These are phyloP conservation scores for Charadrius vociferus DNA, from an alignment of 2,113 vertebrate genomes.

Conservation along the genomic window DNA sequence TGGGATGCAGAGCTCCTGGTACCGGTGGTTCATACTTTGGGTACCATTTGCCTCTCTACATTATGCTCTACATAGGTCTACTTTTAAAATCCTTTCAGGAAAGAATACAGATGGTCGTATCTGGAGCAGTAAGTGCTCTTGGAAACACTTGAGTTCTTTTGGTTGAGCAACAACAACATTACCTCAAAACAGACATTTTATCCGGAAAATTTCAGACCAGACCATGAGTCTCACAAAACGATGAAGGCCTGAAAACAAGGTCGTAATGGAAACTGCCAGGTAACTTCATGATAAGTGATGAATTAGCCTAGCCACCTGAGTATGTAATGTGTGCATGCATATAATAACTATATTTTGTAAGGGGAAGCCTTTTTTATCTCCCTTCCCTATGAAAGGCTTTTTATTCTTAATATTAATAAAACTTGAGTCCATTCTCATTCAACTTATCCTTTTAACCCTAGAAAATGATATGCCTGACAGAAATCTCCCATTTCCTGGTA, in stretches of 20 bases:
- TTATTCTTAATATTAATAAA: background rate
- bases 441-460: background rate
- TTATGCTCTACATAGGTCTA: background rate
- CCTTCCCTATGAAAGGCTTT: background rate
- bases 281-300: background rate
- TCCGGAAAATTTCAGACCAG: background rate
- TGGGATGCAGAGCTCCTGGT: background rate
- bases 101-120: background rate
- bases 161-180: background rate
- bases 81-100: background rate
- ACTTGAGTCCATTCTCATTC: background rate
- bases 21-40: background rate
- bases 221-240: background rate
- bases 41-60: background rate
- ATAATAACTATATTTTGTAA: background rate
- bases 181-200: background rate
- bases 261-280: background rate
- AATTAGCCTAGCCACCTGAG: background rate
- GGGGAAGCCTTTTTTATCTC: background rate
- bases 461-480: background rate
- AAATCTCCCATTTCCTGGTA: background rate
- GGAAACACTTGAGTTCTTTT: background rate
- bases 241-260: background rate
- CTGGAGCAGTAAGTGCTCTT: background rate
- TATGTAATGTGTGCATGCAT: background rate